Evolutionary conservation across 2,888 invertebrate species (phyloP), one percentile per base, ranked within the genome.

Genomic region (Tachina lurida): DNA sequence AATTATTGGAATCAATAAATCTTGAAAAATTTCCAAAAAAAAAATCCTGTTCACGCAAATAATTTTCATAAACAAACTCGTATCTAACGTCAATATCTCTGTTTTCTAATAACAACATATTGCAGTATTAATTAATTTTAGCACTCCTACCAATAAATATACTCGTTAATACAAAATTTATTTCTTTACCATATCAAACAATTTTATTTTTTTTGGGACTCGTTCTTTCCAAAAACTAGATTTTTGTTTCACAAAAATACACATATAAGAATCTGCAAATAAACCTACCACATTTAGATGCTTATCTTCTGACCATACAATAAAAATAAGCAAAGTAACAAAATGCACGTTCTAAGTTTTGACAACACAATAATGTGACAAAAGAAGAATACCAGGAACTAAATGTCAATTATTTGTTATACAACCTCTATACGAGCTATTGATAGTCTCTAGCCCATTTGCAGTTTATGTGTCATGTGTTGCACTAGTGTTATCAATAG

Each of bases 31-130:
- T 41, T 41, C 10, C n/a, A 54, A 65, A 10, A n/a, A 10, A 41
- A 49, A 15, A 17, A 0, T 12, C 3, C 7, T 5, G 7, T 41
- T 49, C 31, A 31, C 43, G 5, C 17, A 31, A 22, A 19, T 7
- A 4, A 49, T 52, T 60, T 12, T 65, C 41, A 41, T 43, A 22
- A 22, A 39, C 31, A 43, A 60, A 45, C 22, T 56, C 0, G 7
- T 77, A 67, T 67, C 60, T 56, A 10, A 13, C n/a, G 54, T 47
- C 22, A 58, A 70, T 12, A 74, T 65, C 62, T 13, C 1, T 65
- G 41, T 80, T 88, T 84, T 88, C 88, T 88, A 89, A 88, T 90
- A 91, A 90, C 88, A 90, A 88, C 75, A 87, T 88, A 90, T 90
- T 90, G 90, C 90, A 89, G 88, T 88, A 73, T 79, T 83, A 86